These are phyloP conservation scores for Pteria penguin DNA, from an alignment of 2,888 invertebrate genomes.

Conservation along the genomic window DNA sequence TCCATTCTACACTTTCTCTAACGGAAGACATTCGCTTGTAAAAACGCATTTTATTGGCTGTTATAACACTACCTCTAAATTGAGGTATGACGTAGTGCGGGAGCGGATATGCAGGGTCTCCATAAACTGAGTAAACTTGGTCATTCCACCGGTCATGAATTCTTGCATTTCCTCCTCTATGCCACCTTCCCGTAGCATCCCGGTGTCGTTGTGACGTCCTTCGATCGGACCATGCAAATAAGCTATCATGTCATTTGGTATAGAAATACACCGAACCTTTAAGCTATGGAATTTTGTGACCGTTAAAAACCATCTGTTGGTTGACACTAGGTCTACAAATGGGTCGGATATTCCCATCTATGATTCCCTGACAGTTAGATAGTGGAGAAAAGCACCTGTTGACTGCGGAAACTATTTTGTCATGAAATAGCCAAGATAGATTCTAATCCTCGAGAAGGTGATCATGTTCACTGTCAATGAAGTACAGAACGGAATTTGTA, in stretches of 20 bases:
- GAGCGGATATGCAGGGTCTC: slow-evolving; percentile 35
- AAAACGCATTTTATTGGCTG: slow-evolving; percentile 3
- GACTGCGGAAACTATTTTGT: too few relatives aligned
- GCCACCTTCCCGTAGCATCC: slow-evolving; percentile 25
- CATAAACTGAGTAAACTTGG: slow-evolving; percentile 16
- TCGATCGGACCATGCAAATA: slow-evolving; percentile 34
- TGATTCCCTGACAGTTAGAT: slow-evolving; percentile 31
- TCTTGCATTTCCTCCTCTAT: slow-evolving; percentile 41
- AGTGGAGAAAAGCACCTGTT: too few relatives aligned
- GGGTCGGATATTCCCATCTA: slow-evolving; percentile 37
- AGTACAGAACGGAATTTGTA: background rate
- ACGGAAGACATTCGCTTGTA: slow-evolving; percentile 25
- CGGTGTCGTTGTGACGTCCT: slow-evolving; percentile 21
- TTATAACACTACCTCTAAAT: slow-evolving; percentile 20
- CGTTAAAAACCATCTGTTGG: slow-evolving; percentile 31
- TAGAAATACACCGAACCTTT: slow-evolving; percentile 40
- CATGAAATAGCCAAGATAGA: too few relatives aligned
- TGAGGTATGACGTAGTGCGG: slow-evolving; percentile 11
- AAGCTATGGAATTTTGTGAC: slow-evolving; percentile 24
- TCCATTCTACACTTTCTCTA: slow-evolving; percentile 31
- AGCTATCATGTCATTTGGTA: slow-evolving; percentile 43
- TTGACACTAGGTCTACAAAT: slow-evolving; percentile 29
- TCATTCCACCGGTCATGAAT: slow-evolving; percentile 8
- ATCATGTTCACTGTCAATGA: background rate
- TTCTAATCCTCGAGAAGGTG: background rate